A percentile compares a stretch with the other conserved stretches of the same genome.
Evolutionary conservation across 2,113 vertebrate species (phyloP).

Genomic region (Corythornis cristatus): DNA sequence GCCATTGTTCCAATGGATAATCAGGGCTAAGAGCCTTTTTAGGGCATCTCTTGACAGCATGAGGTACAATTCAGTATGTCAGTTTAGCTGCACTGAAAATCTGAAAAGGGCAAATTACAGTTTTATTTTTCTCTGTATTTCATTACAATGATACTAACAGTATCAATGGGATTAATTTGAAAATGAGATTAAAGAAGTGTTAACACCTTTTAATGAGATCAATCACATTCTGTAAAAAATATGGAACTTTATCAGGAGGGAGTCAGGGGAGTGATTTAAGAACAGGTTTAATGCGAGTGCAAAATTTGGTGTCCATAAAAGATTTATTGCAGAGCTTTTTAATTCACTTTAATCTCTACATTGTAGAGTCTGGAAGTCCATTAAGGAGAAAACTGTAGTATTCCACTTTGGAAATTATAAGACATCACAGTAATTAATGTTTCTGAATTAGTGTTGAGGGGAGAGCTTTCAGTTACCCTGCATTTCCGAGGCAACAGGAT

Average conservation of each 20-base stretch:
- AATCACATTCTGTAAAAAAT: background rate
- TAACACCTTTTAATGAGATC: constrained; percentile 17
- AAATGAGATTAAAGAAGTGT: background rate
- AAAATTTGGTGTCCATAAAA: background rate
- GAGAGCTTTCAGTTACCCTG: background rate
- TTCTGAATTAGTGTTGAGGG: background rate
- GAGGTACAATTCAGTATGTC: background rate
- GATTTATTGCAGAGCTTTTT: background rate
- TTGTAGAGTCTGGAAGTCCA: background rate
- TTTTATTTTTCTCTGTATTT: background rate
- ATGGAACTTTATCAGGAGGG: background rate
- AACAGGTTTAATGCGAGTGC: background rate
- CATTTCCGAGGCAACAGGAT: background rate
- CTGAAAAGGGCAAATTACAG: constrained; percentile 5
- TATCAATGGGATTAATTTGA: background rate
- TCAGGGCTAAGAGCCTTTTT: constrained; percentile 1
- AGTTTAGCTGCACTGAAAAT: background rate
- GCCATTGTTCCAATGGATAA: constrained; percentile 32
- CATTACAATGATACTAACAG: background rate
- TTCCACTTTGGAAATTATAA: background rate
- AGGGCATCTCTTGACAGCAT: constrained; percentile 8
- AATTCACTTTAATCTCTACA: background rate
- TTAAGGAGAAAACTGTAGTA: background rate
- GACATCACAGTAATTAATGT: background rate
- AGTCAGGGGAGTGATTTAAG: background rate